Base-by-base conservation (phyloP, 1,140 invertebrate genomes). In the Phocides pigmalion region DNA sequence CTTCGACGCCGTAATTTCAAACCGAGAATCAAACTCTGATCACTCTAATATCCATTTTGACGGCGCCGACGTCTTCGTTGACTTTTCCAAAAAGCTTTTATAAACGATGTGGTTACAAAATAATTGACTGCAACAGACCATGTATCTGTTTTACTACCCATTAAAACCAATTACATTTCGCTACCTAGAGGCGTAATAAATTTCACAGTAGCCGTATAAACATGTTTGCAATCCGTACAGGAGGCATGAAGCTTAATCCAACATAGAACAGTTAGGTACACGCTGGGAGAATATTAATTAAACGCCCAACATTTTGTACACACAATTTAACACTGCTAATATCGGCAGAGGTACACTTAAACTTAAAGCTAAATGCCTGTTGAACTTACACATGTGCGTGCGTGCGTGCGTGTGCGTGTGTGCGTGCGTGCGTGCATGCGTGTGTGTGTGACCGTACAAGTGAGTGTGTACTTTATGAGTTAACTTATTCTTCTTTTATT, bases 201-300 rank as follows among this genome's bases (percentile, higher is more conserved):
- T 44, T 58, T 44, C 9, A 32, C 39, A 44, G 39, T 12, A 44
- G 20, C 22, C 25, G 19, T 28, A 32, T 39, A 28, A 58, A n/a
- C 39, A 58, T 46, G 54, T 58, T 58, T 35, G 15, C n/a, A n/a
- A n/a, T n/a, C n/a, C n/a, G n/a, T n/a, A n/a, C n/a, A 54, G 14
- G 50, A 22, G 28, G 35, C 50, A 39, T 58, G 15, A 42, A 58
- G 14, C 39, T 22, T 46, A 28, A 32, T 46, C 11, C 54, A 58
- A 44, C 41, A 56, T n/a, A 15, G 32, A 44, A 44, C 20, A 44
- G 53, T 58, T 58, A 58, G 41, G 20, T 41, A 32, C 20, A 44
- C 54, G 17, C 11, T 19, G 41, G 20, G 14, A 14, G 54, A 58
- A 58, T 58, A 58, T 46, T 58, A 32, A 58, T 58, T 32, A n/a